A percentile compares a stretch with the other conserved stretches of the same genome.
Conservation (phyloP, 2,113 vertebrate species). For the Zapus hudsonius region DNA sequence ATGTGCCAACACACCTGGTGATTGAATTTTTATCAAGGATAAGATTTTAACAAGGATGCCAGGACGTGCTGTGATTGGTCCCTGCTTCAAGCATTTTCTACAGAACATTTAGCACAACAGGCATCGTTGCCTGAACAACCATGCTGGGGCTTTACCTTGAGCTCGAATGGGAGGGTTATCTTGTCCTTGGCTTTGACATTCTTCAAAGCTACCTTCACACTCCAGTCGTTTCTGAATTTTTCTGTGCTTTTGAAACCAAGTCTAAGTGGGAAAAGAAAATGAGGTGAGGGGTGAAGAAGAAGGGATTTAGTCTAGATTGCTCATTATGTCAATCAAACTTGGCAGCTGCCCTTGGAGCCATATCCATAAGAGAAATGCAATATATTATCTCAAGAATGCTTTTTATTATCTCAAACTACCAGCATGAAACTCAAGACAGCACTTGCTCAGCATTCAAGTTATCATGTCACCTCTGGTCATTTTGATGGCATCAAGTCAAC, state of each 20-base stretch:
- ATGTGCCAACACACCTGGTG: background rate
- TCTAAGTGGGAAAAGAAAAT: background rate
- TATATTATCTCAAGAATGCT: background rate
- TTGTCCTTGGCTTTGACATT: background rate
- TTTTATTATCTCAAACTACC: background rate
- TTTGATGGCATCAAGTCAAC: background rate
- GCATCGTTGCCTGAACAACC: background rate
- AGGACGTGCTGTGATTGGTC: background rate
- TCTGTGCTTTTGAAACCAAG: slow-evolving; percentile 51
- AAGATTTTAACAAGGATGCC: background rate
- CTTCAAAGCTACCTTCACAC: background rate
- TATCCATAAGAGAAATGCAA: background rate
- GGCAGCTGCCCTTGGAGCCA: background rate
- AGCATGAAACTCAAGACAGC: background rate
- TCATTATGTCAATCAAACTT: background rate
- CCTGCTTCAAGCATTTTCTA: background rate
- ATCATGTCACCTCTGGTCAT: background rate
- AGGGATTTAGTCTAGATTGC: background rate
- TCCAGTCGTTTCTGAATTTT: background rate
- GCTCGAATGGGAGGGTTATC: background rate
- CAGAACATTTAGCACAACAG: background rate
- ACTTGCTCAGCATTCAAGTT: background rate
- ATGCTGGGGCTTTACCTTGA: background rate
- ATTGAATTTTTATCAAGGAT: background rate
- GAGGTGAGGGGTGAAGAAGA: background rate